phyloP scores from a whole-genome alignment of 2,113 vertebrate species.

The Canis aureus region DNA sequence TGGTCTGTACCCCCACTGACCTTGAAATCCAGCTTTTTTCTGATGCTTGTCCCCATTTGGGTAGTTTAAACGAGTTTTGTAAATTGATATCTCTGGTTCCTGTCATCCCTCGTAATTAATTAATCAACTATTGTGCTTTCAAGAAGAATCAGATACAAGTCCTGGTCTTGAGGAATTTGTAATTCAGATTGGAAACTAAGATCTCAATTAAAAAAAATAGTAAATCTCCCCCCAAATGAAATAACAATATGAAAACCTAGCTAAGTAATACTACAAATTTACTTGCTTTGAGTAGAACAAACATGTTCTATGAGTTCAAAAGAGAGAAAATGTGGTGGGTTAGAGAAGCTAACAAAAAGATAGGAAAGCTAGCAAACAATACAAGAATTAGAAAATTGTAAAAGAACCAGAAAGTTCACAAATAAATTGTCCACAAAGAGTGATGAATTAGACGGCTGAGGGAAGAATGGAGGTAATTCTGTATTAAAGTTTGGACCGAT shows the following conservation, averaged over 20 bases:
- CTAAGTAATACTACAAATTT: not conserved
- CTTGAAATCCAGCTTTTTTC: not conserved
- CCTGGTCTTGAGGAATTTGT: not conserved
- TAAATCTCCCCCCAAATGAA: not conserved
- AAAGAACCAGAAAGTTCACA: constrained; percentile 21
- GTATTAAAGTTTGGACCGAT: not conserved
- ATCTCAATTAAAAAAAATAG: not conserved
- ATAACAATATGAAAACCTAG: not conserved
- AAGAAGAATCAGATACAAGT: not conserved
- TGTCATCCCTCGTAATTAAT: not conserved
- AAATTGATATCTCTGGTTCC: not conserved
- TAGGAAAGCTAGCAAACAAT: not conserved
- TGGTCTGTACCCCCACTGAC: not conserved
- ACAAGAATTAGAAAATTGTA: constrained; percentile 49
- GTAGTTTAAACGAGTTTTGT: not conserved
- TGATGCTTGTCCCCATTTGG: not conserved
- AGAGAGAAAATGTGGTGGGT: not conserved
- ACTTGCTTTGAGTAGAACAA: not conserved
- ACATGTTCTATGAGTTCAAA: not conserved
- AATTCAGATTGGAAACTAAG: not conserved
- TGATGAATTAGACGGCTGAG: not conserved
- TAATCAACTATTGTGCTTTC: constrained; percentile 18
- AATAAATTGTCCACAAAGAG: not conserved
- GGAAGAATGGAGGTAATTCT: not conserved
- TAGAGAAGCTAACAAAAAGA: not conserved